Evolutionary conservation across 2,888 invertebrate species (phyloP), one percentile per base, ranked within the genome.

Genomic region (Mesochorus sp.): DNA sequence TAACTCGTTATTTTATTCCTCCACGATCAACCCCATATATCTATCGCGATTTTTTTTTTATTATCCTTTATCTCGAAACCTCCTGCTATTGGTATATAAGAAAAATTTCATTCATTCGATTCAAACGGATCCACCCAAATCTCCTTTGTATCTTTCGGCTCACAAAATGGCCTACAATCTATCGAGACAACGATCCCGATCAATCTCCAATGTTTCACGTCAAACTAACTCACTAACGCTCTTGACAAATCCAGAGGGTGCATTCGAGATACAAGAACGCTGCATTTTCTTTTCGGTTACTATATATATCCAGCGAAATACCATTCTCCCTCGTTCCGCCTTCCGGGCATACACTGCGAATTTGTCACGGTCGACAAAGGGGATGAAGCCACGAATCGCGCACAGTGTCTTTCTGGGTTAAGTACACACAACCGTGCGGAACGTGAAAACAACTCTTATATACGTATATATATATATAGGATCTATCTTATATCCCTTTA

Each of bases 331-430:
- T 12, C 6, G 42, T 42, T 31, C 31, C 57, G 57, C 24, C 68
- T 59, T 47, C 55, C 12, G 68, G 57, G 47, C 68, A 53, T 44
- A 59, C 57, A 37, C 70, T 71, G 57, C 47, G 55, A 44, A 68
- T 68, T 68, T 68, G 68, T 68, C 68, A 68, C 57, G 57, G 57
- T 57, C 24, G 34, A 68, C 55, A 57, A 68, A 59, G 47, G 34
- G 57, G 57, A 37, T 31, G 55, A 53, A 26, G 12, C 49, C 72
- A 64, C 76, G 76, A 82, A 83, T 83, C 81, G 70, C n/a, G n/a
- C n/a, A n/a, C 67, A 75, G 79, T 75, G 79, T 74, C 80, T 82
- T 47, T 84, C 81, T 81, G 72, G 84, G 81, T 82, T 84, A 82
- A 82, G 80, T 79, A 47, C 34, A 44, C 39, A 67, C 51, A 34